Conservation (phyloP, 2,113 vertebrate genomes). For the Hypomesus transpacificus region DNA sequence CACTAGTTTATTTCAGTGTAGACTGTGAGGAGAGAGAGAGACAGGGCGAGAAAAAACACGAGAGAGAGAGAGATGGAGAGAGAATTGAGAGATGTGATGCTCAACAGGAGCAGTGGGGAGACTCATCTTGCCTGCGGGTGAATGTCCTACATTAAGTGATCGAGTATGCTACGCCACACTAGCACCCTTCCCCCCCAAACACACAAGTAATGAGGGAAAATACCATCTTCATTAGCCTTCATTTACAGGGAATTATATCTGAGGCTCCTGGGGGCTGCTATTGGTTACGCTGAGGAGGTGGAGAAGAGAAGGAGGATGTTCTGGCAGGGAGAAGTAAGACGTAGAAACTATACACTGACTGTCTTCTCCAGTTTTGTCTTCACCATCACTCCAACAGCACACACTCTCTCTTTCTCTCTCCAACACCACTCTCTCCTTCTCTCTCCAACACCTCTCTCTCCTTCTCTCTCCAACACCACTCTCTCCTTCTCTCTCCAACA, state of each 20-base stretch:
- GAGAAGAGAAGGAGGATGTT: conserved; percentile 14
- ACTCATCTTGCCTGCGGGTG: background rate
- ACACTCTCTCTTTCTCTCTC: no score
- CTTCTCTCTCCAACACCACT: no score
- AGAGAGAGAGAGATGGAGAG: background rate
- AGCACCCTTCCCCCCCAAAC: conserved; percentile 20
- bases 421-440: no score
- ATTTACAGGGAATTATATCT: conserved; percentile 59
- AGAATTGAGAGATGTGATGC: background rate
- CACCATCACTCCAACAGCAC: no score
- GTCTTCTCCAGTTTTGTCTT: no score
- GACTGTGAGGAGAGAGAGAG: background rate
- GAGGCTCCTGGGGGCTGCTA: conserved; percentile 45
- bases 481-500: no score
- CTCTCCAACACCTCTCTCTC: no score
- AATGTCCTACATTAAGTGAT: background rate
- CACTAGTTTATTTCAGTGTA: no score
- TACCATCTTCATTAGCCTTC: conserved; percentile 61
- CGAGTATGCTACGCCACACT: conserved; percentile 9
- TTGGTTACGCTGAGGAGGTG: conserved; percentile 48
- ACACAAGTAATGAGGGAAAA: conserved; percentile 40
- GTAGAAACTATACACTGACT: no score
- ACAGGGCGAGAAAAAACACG: background rate
- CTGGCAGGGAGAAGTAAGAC: conserved; percentile 19
- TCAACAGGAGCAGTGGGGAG: background rate